Evolutionary conservation across 2,113 vertebrate species (phyloP).

Genomic region (Hypomesus transpacificus): DNA sequence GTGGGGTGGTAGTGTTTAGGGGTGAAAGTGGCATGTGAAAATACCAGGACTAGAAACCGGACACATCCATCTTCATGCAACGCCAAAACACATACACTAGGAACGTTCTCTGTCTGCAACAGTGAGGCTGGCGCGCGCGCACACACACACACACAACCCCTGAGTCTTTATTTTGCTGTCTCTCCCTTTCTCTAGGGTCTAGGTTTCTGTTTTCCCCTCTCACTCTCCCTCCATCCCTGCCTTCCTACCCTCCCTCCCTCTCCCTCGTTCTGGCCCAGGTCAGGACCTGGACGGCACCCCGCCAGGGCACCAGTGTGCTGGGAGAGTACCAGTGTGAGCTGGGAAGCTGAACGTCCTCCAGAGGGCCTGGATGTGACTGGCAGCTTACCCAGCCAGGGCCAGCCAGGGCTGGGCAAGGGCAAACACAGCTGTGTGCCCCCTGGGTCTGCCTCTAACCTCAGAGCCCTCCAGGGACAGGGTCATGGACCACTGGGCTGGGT

Average conservation of each 20-base stretch:
- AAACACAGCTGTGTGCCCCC: slow-evolving; percentile 13
- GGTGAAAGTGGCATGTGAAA: slow-evolving; percentile 57
- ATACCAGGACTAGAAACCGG: slow-evolving; percentile 38
- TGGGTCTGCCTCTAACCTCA: not conserved
- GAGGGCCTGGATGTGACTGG: not conserved
- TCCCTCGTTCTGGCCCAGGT: too few relatives aligned
- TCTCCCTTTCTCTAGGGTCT: not conserved
- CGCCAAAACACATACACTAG: slow-evolving; percentile 32
- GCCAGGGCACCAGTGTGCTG: not conserved
- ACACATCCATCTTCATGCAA: slow-evolving; percentile 26
- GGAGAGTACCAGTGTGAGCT: not conserved
- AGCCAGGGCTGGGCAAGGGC: not conserved
- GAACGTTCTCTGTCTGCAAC: slow-evolving; percentile 24
- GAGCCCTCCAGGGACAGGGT: slow-evolving; percentile 10
- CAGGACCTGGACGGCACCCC: too few relatives aligned
- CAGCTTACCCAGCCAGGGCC: not conserved
- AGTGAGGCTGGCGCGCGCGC: slow-evolving; percentile 2
- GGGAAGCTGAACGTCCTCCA: not conserved
- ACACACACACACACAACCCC: not conserved
- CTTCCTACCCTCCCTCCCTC: not conserved
- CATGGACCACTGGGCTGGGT: not conserved
- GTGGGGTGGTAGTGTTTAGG: slow-evolving; percentile 21
- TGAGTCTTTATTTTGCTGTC: not conserved
- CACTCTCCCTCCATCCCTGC: not conserved
- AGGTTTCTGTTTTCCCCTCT: too few relatives aligned